These are phyloP conservation scores for Coregonus ussuriensis DNA, from an alignment of 2,797 vertebrate species.

Conservation along the genomic window DNA sequence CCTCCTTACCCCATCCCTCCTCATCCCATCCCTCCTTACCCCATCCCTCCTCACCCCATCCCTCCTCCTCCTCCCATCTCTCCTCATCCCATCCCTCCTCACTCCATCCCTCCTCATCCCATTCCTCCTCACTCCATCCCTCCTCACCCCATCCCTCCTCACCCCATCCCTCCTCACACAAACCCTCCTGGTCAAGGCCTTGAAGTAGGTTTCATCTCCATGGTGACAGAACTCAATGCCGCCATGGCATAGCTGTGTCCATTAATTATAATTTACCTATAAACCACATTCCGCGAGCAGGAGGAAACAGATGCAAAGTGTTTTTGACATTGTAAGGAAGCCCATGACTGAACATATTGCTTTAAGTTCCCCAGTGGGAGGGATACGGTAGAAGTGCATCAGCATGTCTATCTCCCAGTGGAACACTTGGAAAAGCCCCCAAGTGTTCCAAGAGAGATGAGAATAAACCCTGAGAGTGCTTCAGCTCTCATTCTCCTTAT, in stretches of 20 bases:
- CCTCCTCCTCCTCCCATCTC: neutral
- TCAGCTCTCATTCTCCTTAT: neutral
- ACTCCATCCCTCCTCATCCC: neutral
- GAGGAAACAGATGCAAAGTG: neutral
- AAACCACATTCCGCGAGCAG: neutral
- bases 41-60: neutral
- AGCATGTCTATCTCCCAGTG: neutral
- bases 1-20: constrained; percentile 39
- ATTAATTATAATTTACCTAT: neutral
- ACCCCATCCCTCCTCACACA: neutral
- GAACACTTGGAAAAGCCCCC: neutral
- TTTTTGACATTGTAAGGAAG: neutral
- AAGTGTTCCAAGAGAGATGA: neutral
- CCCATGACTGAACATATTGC: neutral
- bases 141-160: constrained; percentile 26
- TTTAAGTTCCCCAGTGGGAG: neutral
- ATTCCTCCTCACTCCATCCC: constrained; percentile 24
- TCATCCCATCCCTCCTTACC: neutral
- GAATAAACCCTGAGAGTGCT: constrained; percentile 1
- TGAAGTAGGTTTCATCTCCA: neutral
- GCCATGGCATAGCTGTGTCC: neutral
- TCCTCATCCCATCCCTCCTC: neutral
- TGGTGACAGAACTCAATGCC: neutral
- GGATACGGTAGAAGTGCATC: neutral
- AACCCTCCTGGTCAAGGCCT: neutral